Conservation (phyloP, 1,140 invertebrate genomes). For the Proctacanthus coquilletti region DNA sequence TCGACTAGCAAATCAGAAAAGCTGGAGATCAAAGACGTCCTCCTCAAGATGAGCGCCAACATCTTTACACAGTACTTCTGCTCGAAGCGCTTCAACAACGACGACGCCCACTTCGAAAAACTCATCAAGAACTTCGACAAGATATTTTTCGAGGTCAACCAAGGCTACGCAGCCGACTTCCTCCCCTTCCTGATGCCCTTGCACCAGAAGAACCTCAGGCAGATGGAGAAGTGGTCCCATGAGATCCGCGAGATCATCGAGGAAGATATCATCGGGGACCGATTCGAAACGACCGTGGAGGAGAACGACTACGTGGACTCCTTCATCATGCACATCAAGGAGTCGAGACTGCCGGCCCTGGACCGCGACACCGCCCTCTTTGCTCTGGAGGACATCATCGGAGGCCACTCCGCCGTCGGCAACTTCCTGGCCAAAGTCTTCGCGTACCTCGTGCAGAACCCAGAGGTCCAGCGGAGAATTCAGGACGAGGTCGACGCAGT, state of each 20-base stretch:
- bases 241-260: conserved; percentile 53
- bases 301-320: conserved; percentile 52
- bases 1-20: too few relatives aligned
- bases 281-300: conserved; percentile 34
- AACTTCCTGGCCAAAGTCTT: conserved; percentile 59
- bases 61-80: conserved; percentile 70
- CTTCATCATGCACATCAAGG: conserved; percentile 38
- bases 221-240: conserved; percentile 44
- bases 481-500: conserved; percentile 40
- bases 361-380: conserved; percentile 45
- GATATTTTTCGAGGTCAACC: conserved; percentile 74
- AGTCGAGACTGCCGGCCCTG: conserved; percentile 35
- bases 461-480: conserved; percentile 43
- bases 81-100: conserved; percentile 46
- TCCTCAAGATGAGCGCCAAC: conserved; percentile 51
- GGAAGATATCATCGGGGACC: conserved; percentile 44
- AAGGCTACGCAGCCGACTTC: conserved; percentile 69
- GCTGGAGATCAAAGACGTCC: conserved; percentile 36
- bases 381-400: conserved; percentile 63
- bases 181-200: conserved; percentile 53
- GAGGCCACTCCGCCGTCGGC: conserved; percentile 65
- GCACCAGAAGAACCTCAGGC: conserved; percentile 46
- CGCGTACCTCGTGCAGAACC: conserved; percentile 42
- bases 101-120: conserved; percentile 41
- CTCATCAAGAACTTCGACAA: conserved; percentile 57